Base-by-base conservation (phyloP, 2,113 vertebrate genomes). In the Seriola quinqueradiata region DNA sequence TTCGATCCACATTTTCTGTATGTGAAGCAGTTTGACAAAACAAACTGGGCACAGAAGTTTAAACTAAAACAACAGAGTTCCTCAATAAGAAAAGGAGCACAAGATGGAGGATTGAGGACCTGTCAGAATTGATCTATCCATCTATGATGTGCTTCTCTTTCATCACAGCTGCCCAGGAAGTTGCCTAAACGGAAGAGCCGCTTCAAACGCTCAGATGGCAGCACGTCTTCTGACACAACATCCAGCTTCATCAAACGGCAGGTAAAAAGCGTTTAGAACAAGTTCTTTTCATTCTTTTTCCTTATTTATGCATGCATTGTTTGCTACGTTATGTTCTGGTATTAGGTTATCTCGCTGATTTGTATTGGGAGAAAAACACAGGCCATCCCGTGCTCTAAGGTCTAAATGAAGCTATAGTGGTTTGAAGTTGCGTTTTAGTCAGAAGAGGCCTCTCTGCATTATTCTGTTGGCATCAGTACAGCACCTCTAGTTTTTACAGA, bases 151-250 rank as follows among this genome's bases (percentile, higher is more conserved):
- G n/a, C 38, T 17, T 75, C 19, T 84, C 36, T 83, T 69, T 79
- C 54, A 48, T 78, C 84, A 55, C 91, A 95, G 95, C 83, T 95
- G 80, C 95, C 96, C 83, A 94, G 96, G 90, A 96, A 96, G 94
- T 90, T 96, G 87, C 96, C 96, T 83, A 96, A 96, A 74, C 93
- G 95, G 34, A 96, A 96, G 89, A 96, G 95, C 77, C 95, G 95
- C 80, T 96, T 96, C 92, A 96, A 96, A 94, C 95, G 95, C 57
- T 96, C 95, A 11, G 96, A 96, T 93, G 96, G 96, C 87, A 96
- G 96, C 92, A 96, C 95, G 2, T 96, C 95, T 9, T 96, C 96
- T 28, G 96, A 96, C 92, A 96, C 96, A 79, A 96, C 95, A 19
- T 96, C 96, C 91, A 96, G 95, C 91, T 95, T 96, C 92, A 94